These are phyloP conservation scores for Agrochola macilenta DNA, from an alignment of 2,888 invertebrate genomes.

Conservation along the genomic window DNA sequence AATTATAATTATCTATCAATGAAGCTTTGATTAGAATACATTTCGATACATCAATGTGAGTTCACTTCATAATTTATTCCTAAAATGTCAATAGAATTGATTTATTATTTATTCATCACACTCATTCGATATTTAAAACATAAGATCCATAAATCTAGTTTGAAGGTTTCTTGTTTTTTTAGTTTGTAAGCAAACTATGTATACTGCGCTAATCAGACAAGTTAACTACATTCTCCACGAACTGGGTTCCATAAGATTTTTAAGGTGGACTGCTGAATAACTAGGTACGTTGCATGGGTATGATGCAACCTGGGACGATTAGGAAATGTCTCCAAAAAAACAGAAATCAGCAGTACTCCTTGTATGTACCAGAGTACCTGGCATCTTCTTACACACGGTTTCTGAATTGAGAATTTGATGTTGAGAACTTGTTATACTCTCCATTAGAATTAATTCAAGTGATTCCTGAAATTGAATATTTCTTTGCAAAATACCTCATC, in stretches of 20 bases:
- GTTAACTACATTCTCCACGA: constrained; percentile 1
- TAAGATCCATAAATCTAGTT: constrained; percentile 13
- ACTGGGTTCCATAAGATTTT: constrained; percentile 31
- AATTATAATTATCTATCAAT: constrained; percentile 28
- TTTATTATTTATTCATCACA: constrained; percentile 26
- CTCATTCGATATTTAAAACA: constrained; percentile 25
- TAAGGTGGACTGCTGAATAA: constrained; percentile 34
- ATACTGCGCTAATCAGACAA: constrained; percentile 8
- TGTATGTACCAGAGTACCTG: neutral
- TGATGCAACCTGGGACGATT: neutral
- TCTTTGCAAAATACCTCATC: neutral
- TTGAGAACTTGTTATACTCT: neutral
- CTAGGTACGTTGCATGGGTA: neutral
- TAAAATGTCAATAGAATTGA: constrained; percentile 31
- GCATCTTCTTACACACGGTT: neutral
- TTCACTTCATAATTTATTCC: constrained; percentile 25
- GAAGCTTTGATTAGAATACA: constrained; percentile 48
- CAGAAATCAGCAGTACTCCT: constrained; percentile 36
- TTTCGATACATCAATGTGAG: constrained; percentile 41
- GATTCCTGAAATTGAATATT: neutral
- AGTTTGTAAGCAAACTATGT: neutral
- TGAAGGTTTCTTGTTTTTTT: constrained; percentile 12
- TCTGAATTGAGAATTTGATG: neutral
- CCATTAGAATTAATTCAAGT: neutral
- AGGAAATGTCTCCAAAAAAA: neutral